Evolutionary conservation across 2,113 vertebrate genomes (phyloP).

Genomic region (Barnardius zonarius): DNA sequence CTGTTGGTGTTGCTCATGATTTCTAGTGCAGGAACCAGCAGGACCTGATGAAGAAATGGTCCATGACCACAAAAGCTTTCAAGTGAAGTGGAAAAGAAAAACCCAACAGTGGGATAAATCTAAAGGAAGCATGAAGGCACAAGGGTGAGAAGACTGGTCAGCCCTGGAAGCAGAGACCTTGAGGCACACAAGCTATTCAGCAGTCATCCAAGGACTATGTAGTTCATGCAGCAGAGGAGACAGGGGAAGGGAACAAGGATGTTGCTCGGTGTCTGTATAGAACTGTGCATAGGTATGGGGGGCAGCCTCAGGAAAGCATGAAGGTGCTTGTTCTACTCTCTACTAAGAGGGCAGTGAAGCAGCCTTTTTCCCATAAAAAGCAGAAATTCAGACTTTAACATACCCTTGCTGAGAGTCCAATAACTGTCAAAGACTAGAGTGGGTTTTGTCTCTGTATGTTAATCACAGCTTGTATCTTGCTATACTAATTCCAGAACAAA

Average conservation of each 20-base stretch:
- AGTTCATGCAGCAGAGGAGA: fast-evolving
- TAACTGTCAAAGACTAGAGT: neutral
- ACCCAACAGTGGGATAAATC: neutral
- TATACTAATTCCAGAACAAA: neutral
- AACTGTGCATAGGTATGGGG: neutral
- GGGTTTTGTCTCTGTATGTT: neutral
- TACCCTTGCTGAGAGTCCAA: neutral
- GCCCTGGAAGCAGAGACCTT: neutral
- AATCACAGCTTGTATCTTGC: neutral
- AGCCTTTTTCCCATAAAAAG: neutral
- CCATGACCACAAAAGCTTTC: neutral
- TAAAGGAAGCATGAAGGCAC: neutral
- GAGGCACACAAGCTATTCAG: neutral
- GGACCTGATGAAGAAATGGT: neutral
- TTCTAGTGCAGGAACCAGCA: neutral
- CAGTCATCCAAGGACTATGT: fast-evolving
- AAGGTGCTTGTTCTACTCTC: neutral
- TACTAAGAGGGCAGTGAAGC: neutral
- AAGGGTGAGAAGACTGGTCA: neutral
- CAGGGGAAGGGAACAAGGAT: neutral
- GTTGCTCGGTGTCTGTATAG: fast-evolving
- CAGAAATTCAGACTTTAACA: neutral
- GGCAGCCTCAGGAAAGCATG: neutral
- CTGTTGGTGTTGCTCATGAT: neutral
- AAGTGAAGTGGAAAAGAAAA: neutral